Percentiles rank a stretch among this genome's conserved stretches.
These are phyloP conservation scores for Drosophila jambulina DNA, from an alignment of 1,140 invertebrate species.

Conservation along the genomic window DNA sequence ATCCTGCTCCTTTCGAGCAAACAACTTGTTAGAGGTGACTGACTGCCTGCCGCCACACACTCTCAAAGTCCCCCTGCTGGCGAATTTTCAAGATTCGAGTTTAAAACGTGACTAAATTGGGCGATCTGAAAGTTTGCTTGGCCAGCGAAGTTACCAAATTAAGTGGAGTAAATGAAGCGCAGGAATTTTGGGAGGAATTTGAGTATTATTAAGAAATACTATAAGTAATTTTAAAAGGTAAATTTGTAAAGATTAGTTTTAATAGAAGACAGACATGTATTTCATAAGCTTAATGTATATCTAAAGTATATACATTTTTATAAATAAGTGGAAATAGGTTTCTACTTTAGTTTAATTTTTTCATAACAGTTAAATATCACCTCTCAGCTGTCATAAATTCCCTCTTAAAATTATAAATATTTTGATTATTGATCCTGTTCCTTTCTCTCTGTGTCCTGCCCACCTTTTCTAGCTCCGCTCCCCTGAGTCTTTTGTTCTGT, in stretches of 20 bases:
- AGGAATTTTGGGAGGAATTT: slow-evolving; percentile 26
- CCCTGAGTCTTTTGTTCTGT: slow-evolving; percentile 58
- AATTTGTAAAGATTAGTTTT: no score
- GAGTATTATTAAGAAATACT: neutral
- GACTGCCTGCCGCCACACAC: slow-evolving; percentile 7
- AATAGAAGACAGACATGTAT: no score
- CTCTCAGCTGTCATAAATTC: neutral
- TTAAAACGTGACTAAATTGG: slow-evolving; percentile 73
- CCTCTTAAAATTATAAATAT: no score
- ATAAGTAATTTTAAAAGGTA: no score
- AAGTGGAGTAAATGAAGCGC: slow-evolving; percentile 62
- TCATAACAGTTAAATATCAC: neutral
- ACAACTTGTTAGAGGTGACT: slow-evolving; percentile 67
- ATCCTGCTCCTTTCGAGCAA: slow-evolving; percentile 66
- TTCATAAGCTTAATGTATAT: no score
- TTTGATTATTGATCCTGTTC: neutral
- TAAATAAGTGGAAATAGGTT: no score
- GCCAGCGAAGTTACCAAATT: slow-evolving; percentile 24
- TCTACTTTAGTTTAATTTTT: no score
- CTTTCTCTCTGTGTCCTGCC: slow-evolving; percentile 4
- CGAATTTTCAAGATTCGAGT: slow-evolving; percentile 57
- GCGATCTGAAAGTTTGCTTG: slow-evolving; percentile 2
- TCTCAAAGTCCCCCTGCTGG: neutral
- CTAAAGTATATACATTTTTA: no score
- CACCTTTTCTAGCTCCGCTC: slow-evolving; percentile 5